Percentiles rank a stretch among this genome's conserved stretches.
Conservation (phyloP, 2,797 vertebrate genomes). For the Prunella strophiata region DNA sequence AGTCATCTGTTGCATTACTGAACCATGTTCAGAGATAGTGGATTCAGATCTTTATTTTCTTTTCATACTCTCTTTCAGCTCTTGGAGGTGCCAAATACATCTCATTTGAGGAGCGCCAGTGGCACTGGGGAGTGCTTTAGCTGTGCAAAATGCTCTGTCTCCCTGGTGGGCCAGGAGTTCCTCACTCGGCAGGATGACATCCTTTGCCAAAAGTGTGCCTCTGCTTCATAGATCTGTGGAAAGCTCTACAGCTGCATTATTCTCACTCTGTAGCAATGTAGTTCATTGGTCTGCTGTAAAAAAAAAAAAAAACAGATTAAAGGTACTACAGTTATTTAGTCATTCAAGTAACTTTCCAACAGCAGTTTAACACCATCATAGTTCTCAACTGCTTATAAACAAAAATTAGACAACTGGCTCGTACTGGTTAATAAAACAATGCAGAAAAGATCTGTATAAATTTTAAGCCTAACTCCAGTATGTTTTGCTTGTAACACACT, state of each 20-base stretch:
- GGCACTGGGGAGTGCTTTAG: slow-evolving; percentile 95
- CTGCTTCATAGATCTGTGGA: slow-evolving; percentile 76
- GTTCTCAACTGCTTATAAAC: background rate
- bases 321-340: background rate
- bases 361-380: background rate
- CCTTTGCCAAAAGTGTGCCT: slow-evolving; percentile 89
- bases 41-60: background rate
- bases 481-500: slow-evolving; percentile 66
- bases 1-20: background rate
- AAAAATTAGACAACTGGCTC: background rate
- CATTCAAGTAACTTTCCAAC: background rate
- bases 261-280: background rate
- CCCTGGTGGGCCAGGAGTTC: slow-evolving; percentile 90
- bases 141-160: slow-evolving; percentile 85
- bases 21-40: background rate
- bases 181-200: slow-evolving; percentile 85
- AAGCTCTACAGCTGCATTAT: background rate
- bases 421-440: background rate
- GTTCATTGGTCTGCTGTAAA: background rate
- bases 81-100: slow-evolving; percentile 90
- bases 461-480: background rate
- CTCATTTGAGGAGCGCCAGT: slow-evolving; percentile 94
- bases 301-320: background rate
- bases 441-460: background rate
- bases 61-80: slow-evolving; percentile 77